phyloP scores from a whole-genome alignment of 92 coral and sea anemone species.

The Blastomussa wellsi region DNA sequence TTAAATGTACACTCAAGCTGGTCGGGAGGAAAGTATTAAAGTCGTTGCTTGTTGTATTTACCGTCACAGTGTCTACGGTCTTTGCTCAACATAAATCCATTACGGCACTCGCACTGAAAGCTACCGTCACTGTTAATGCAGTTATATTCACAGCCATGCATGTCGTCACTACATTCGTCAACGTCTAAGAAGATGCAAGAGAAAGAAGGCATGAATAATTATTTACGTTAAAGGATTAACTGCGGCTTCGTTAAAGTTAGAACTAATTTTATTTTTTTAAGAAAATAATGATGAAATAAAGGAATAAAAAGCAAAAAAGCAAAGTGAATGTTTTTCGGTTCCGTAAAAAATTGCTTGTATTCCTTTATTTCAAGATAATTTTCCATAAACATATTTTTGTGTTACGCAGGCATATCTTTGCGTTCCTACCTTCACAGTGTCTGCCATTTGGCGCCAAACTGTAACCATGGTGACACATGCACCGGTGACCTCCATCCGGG shows the following conservation, averaged over 20 bases:
- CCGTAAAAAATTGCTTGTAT: too few species aligned
- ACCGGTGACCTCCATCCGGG: constrained; percentile 84
- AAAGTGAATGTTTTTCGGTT: too few species aligned
- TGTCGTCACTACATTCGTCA: constrained; percentile 65
- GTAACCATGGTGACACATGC: constrained; percentile 82
- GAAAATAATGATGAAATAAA: neutral
- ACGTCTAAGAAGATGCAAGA: constrained; percentile 51
- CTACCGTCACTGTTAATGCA: constrained; percentile 69
- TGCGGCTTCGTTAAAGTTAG: neutral
- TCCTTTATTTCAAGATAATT: too few species aligned
- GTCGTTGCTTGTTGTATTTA: constrained; percentile 38
- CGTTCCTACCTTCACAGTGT: constrained; percentile 72
- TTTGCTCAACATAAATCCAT: constrained; percentile 80
- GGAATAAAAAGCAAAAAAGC: neutral
- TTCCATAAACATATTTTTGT: neutral
- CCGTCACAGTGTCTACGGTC: constrained; percentile 95
- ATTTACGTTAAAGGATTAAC: neutral
- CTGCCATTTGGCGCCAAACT: constrained; percentile 73
- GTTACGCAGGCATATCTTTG: neutral
- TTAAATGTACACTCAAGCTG: too few species aligned
- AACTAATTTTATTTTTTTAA: neutral
- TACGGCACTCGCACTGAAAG: constrained; percentile 72
- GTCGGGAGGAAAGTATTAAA: neutral
- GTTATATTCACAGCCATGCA: constrained; percentile 78
- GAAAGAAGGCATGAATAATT: neutral